These are phyloP conservation scores for Notothenia coriiceps DNA, from an alignment of 2,113 vertebrate species.

Conservation along the genomic window DNA sequence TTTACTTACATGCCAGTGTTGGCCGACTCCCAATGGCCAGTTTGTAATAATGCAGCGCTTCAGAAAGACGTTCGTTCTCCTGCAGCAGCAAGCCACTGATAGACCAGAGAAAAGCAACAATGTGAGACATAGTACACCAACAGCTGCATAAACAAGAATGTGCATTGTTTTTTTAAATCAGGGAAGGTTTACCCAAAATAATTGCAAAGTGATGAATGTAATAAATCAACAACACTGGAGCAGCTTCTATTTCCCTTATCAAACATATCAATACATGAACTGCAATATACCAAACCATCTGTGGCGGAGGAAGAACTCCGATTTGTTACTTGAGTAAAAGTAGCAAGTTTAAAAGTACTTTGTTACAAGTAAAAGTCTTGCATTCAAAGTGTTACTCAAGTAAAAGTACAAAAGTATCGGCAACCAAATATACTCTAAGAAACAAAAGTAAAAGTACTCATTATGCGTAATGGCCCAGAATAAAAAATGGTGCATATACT, in stretches of 20 bases:
- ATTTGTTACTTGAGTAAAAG: too few relatives aligned
- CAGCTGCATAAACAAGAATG: not conserved
- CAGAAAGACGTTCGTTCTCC: constrained; percentile 92
- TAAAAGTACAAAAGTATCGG: too few relatives aligned
- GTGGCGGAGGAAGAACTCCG: too few relatives aligned
- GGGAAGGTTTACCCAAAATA: constrained; percentile 3
- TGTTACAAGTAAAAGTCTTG: too few relatives aligned
- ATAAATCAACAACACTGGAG: constrained; percentile 1
- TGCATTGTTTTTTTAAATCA: constrained; percentile 8
- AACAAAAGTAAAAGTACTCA: too few relatives aligned
- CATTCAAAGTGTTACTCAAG: too few relatives aligned
- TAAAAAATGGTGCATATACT: too few relatives aligned
- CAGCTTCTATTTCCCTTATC: not conserved
- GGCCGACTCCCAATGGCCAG: constrained; percentile 96
- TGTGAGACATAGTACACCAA: not conserved
- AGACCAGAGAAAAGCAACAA: constrained; percentile 13
- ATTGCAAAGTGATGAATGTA: constrained; percentile 22
- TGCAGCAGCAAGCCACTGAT: constrained; percentile 95
- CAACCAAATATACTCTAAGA: too few relatives aligned
- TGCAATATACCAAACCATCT: constrained; percentile 30
- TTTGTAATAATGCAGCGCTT: constrained; percentile 96
- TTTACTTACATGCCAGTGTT: constrained; percentile 96
- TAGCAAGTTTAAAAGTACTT: too few relatives aligned
- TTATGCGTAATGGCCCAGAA: too few relatives aligned
- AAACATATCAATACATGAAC: constrained; percentile 12